Conservation (phyloP, 2,888 invertebrate genomes). For the Epirrhoe alternata region DNA sequence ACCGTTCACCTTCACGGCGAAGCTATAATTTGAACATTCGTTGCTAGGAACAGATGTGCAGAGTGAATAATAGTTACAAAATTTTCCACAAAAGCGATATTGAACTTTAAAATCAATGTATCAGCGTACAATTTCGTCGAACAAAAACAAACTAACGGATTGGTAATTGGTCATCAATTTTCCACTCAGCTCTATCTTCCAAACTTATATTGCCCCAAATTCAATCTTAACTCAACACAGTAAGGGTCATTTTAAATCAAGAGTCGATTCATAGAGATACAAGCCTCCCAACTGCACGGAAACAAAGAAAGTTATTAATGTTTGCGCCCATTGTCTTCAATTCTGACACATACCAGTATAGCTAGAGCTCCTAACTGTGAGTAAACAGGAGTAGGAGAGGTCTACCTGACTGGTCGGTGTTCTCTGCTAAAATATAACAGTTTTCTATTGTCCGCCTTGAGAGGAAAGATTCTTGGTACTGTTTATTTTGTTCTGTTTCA, state of each 20-base stretch:
- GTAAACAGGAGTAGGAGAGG: slow-evolving; percentile 41
- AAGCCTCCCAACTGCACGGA: slow-evolving; percentile 53
- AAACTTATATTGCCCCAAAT: neutral
- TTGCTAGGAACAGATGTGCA: slow-evolving; percentile 43
- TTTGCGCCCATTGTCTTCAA: slow-evolving; percentile 76
- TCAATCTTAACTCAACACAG: neutral
- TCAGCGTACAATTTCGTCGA: neutral
- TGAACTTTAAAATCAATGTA: neutral
- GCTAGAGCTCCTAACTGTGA: slow-evolving; percentile 51
- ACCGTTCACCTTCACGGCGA: slow-evolving; percentile 1
- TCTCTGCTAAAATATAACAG: slow-evolving; percentile 71
- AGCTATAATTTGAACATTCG: slow-evolving; percentile 43
- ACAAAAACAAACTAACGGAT: neutral
- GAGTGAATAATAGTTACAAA: neutral
- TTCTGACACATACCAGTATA: slow-evolving; percentile 62
- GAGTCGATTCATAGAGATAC: slow-evolving; percentile 20
- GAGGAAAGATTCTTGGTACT: slow-evolving; percentile 65
- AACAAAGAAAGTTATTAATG: slow-evolving; percentile 84
- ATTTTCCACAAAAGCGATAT: neutral
- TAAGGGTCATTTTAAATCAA: slow-evolving; percentile 24
- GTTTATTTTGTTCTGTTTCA: slow-evolving; percentile 64
- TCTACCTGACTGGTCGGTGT: slow-evolving; percentile 58
- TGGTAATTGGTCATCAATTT: neutral
- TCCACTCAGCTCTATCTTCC: neutral
- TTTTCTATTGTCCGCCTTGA: slow-evolving; percentile 69